Conservation (phyloP, 2,113 vertebrate genomes). For the Phalacrocorax pelagicus region DNA sequence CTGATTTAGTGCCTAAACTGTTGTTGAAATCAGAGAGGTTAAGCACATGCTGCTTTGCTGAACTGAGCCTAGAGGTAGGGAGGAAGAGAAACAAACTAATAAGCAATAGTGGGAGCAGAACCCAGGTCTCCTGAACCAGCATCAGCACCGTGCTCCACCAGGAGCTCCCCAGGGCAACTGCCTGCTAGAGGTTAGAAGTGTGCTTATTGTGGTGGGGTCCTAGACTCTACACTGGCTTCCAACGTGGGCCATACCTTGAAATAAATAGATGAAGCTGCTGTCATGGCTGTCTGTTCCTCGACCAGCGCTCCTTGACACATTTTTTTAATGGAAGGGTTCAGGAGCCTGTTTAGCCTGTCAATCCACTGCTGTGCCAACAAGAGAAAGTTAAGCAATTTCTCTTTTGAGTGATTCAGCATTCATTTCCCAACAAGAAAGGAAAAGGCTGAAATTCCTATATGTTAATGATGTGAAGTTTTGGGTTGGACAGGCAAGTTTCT, state of each 20-base stretch:
- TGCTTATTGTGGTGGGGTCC: neutral
- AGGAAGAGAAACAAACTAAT: neutral
- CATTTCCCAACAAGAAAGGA: neutral
- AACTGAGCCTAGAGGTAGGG: neutral
- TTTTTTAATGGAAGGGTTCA: neutral
- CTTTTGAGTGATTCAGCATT: neutral
- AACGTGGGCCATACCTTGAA: neutral
- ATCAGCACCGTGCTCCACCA: neutral
- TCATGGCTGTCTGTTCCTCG: neutral
- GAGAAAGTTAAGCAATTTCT: neutral
- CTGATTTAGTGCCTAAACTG: neutral
- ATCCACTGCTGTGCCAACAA: neutral
- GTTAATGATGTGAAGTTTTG: neutral
- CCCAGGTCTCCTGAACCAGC: neutral
- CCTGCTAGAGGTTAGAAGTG: neutral
- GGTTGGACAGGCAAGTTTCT: neutral
- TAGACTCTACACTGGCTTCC: neutral
- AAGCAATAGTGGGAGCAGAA: neutral
- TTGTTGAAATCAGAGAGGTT: neutral
- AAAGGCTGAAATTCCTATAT: neutral
- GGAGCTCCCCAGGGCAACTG: neutral
- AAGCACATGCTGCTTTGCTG: neutral
- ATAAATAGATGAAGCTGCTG: neutral
- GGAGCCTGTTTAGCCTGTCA: neutral
- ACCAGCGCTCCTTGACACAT: neutral